Base-by-base conservation (phyloP, 92 coral and sea anemone genomes). In the Chrysogorgia sp. region DNA sequence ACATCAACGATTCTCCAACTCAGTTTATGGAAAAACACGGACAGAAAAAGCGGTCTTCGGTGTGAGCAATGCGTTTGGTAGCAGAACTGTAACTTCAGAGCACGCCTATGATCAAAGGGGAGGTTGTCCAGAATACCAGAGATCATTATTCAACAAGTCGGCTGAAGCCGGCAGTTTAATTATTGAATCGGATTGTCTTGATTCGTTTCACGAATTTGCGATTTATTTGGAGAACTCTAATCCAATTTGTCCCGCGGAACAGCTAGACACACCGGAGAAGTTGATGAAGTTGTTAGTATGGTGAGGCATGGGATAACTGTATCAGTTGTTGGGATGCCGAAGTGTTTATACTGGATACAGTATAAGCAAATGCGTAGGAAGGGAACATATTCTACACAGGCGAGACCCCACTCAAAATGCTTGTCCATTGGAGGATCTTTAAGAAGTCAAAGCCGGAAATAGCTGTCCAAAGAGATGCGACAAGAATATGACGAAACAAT, bases 241-340 rank as follows among this genome's bases (percentile, higher is more conserved):
- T 79, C 98, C 98, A 31, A 94, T 94, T 68, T 94, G 98, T 57
- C 98, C 98, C 2, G 98, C 98, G 0, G 97, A 94, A 72, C 88
- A 89, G 55, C 69, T 94, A 21, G 98, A 94, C 68, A 94, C 98
- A 2, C 98, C 98, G 20, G 98, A 94, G 65, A 94, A 94, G 63
- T 93, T 94, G 0, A 88, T 94, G 85, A 94, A 82, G 61, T 90
- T 94, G 22, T 68, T 94, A 34, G 85, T 88, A 6, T 94, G 92
- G 85, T 72, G 45, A 47, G 7, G 53, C n/a, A 7, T 47, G n/a
- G 53, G 2, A 47, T 47, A 47, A 47, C 2, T 37, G 6, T 37
- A 12, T 37, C 12, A 5, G 43, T 12, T 37, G 12, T n/a, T n/a
- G n/a, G n/a, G n/a, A n/a, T n/a, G n/a, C n/a, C n/a, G n/a, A n/a